These are phyloP conservation scores for Natrix natrix DNA, from an alignment of 2,797 vertebrate species.

Conservation along the genomic window DNA sequence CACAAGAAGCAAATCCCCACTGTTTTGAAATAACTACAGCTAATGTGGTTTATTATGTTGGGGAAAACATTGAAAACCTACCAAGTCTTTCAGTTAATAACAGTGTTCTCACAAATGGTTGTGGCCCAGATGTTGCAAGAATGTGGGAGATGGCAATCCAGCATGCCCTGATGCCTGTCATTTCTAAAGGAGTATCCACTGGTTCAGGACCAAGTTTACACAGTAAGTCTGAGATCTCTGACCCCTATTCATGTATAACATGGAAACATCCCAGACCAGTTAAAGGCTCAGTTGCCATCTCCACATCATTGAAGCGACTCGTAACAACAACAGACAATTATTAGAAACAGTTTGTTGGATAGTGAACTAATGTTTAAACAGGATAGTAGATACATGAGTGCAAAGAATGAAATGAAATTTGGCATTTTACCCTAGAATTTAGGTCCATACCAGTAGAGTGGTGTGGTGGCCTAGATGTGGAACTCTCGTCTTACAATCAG, in stretches of 20 bases:
- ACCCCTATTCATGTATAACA: background rate
- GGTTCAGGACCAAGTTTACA: slow-evolving; percentile 79
- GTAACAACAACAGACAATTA: background rate
- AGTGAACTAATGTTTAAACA: background rate
- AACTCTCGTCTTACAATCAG: too few species aligned
- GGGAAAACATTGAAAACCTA: slow-evolving; percentile 80
- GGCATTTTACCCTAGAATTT: background rate
- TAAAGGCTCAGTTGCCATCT: background rate
- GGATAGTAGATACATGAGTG: background rate
- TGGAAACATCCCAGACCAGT: background rate
- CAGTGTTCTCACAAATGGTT: slow-evolving; percentile 81
- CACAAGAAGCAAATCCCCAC: slow-evolving; percentile 84
- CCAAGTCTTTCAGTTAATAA: slow-evolving; percentile 69
- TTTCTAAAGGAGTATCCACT: slow-evolving; percentile 83
- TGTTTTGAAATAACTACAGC: slow-evolving; percentile 95
- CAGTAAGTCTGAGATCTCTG: slow-evolving; percentile 75
- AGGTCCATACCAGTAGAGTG: background rate
- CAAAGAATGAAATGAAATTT: background rate
- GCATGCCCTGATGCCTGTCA: slow-evolving; percentile 93
- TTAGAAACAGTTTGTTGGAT: background rate
- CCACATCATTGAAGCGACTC: background rate
- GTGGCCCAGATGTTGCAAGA: slow-evolving; percentile 85
- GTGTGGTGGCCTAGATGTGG: too few species aligned
- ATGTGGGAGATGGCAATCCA: slow-evolving; percentile 98
- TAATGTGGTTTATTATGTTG: slow-evolving; percentile 88